Evolutionary conservation across 1,140 invertebrate genomes (phyloP), one percentile per base, ranked within the genome.

Genomic region (Penaeus indicus): DNA sequence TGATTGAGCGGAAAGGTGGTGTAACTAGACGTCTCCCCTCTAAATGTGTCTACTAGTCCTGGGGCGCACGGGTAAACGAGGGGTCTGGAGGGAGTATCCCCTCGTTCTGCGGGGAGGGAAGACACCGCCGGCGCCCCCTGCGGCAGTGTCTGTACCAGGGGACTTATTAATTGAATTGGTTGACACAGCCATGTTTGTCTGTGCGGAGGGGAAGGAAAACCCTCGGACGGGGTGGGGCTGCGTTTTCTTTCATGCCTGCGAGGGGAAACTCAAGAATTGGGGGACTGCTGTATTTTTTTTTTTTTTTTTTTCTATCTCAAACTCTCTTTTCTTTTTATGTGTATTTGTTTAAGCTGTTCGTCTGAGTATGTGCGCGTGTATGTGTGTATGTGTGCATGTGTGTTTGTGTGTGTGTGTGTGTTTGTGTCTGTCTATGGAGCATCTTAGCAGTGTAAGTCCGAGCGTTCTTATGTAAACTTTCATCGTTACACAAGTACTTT

Each of bases 131-230:
- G 63, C 42, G 61, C 32, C 38, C 82, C 82, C 82, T 47, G 82
- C 25, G 82, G 82, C 82, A 47, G 19, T 84, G 69, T 84, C 63
- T 64, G 61, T 84, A 67, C 69, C 82, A 69, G 32, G 82, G 82
- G 82, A 84, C 82, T 84, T 84, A 84, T 84, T 84, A 84, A 84
- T 84, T 84, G 82, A 84, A 84, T 84, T 84, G 82, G 82, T 84
- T 84, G 82, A 84, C 82, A 84, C 63, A 84, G 82, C 82, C 38
- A 54, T 83, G 82, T 84, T 84, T 84, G 82, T 84, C 82, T 69
- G 82, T 42, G 16, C 32, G 10, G 27, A 47, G 63, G 82, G 82
- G 81, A 63, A 25, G n/a, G 72, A 75, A 19, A 75, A 21, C 54
- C 54, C 54, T 54, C 54, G 54, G 54, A 11, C 54, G 54, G 54